Base-by-base conservation (phyloP, 2,113 vertebrate genomes). In the Paraplagusia blochii region DNA sequence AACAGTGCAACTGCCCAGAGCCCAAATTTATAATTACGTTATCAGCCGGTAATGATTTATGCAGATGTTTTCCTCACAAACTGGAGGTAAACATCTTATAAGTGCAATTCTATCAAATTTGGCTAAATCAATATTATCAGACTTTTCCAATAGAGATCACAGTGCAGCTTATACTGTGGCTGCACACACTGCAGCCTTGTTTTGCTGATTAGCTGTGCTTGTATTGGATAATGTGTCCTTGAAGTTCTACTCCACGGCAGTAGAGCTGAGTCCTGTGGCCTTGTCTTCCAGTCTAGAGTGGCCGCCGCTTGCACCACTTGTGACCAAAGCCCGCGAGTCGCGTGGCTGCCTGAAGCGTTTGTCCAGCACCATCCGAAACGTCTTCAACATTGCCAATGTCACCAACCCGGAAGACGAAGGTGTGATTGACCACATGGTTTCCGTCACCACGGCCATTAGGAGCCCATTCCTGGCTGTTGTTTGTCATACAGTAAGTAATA, bases 341-440 rank as follows among this genome's bases (percentile, higher is more conserved):
- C 95, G 92, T 17, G 92, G 80, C 76, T 98, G 95, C 42, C 72
- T 95, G 68, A 93, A 93, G 82, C 91, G 90, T 54, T 58, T 98
- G 53, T 81, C 88, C 0, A 93, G 92, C 62, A 88, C 89, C 0
- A 0, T 97, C 34, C 86, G 92, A 3, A 85, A 88, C 5, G 9
- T 87, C 9, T 77, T 98, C 64, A 77, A 80, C 7, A 87, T 95
- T 7, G 90, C 83, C 6, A 87, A 90, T 0, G 83, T 88, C 72
- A 91, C 72, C 0, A 90, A 93, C 50, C 92, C 91, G 0, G 89
- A 92, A 58, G 94, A 95, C 1, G 90, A 93, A 0, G 96, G 97
- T 0, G 94, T 88, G 3, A 88, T 99, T 1, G 92, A 98, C 77
- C 93, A 97, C 84, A 94, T 98, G 94, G 97, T 99, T 63, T 89